Evolutionary conservation across 2,113 vertebrate genomes (phyloP).

Genomic region (Lathamus discolor): DNA sequence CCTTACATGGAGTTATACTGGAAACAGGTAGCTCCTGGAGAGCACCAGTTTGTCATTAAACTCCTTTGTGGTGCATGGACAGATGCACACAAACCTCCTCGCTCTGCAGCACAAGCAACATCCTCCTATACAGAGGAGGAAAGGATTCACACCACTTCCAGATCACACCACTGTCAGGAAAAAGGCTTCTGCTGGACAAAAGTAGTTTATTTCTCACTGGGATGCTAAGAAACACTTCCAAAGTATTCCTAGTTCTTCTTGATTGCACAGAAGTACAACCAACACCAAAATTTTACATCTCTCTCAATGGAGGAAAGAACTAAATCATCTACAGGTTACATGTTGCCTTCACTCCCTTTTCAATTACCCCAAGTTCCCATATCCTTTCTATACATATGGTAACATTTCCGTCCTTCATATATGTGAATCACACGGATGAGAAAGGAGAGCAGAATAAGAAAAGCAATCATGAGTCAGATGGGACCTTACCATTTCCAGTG

Average conservation of each 20-base stretch:
- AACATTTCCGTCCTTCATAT: not conserved
- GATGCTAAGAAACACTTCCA: not conserved
- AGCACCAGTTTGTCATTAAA: not conserved
- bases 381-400: not conserved
- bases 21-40: not conserved
- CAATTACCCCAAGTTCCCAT: not conserved
- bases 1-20: not conserved
- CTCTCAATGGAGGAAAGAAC: not conserved
- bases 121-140: not conserved
- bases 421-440: rapidly evolving
- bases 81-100: not conserved
- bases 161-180: not conserved
- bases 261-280: not conserved
- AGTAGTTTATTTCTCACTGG: not conserved
- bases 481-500: conserved; percentile 85
- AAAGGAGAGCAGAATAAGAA: not conserved
- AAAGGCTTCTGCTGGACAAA: not conserved
- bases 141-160: not conserved
- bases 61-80: not conserved
- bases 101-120: not conserved
- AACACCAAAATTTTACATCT: not conserved
- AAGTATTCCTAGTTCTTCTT: not conserved
- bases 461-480: not conserved
- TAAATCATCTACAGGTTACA: not conserved
- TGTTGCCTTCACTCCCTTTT: not conserved